A percentile compares a stretch with the other conserved stretches of the same genome.
phyloP scores from a whole-genome alignment of 2,888 invertebrate genomes.

The Calameuta pallipes region DNA sequence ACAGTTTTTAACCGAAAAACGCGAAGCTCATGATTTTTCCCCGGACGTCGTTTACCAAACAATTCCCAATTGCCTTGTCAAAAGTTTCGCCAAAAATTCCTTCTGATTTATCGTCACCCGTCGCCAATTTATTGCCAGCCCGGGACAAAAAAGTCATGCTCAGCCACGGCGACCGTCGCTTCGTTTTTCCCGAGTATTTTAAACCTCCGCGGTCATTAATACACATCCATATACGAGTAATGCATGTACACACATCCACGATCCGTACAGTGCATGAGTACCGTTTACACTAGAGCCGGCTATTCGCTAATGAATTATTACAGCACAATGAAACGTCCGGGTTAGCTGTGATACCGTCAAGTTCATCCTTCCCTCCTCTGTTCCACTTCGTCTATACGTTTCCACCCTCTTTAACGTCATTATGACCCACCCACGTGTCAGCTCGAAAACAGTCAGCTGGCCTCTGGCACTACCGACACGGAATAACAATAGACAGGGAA shows the following conservation, averaged over 20 bases:
- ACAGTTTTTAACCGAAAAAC: constrained; percentile 32
- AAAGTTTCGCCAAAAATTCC: constrained; percentile 60
- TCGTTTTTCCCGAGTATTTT: constrained; percentile 39
- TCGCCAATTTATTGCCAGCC: constrained; percentile 43
- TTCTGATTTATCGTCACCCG: constrained; percentile 52
- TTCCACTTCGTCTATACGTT: too few relatives aligned
- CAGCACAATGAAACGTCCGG: neutral
- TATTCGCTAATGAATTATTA: neutral
- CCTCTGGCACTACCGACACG: too few relatives aligned
- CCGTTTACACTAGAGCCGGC: neutral
- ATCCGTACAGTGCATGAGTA: neutral
- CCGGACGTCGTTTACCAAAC: constrained; percentile 55
- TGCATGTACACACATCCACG: neutral
- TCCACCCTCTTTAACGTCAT: too few relatives aligned
- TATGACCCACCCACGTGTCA: too few relatives aligned
- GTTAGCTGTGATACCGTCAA: too few relatives aligned
- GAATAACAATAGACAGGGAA: too few relatives aligned
- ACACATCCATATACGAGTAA: constrained; percentile 32
- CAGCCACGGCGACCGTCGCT: neutral
- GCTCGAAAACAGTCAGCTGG: too few relatives aligned
- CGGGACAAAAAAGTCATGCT: constrained; percentile 7
- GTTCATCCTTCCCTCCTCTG: too few relatives aligned
- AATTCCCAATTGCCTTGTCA: constrained; percentile 63
- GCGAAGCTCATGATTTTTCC: constrained; percentile 48
- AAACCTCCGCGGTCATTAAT: constrained; percentile 52